Conservation (phyloP, 1,140 invertebrate species). For the Rhynchophorus ferrugineus region DNA sequence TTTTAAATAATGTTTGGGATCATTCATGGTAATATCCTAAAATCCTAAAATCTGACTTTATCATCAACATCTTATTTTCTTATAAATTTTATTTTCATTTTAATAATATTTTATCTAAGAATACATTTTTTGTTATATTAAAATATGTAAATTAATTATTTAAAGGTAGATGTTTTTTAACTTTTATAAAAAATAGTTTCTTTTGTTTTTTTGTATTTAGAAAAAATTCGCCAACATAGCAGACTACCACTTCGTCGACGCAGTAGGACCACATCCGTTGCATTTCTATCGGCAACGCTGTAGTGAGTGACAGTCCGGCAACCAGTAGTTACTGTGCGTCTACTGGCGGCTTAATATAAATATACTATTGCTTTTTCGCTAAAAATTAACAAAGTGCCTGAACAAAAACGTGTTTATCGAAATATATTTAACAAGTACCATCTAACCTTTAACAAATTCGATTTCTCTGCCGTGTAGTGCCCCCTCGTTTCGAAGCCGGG, state of each 20-base stretch:
- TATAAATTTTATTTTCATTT: not conserved
- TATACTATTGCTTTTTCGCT: conserved; percentile 13
- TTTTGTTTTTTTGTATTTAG: not conserved
- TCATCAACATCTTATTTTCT: not conserved
- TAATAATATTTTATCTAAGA: not conserved
- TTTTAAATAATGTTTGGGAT: no score
- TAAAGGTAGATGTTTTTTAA: not conserved
- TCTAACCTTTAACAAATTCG: no score
- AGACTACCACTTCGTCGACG: conserved; percentile 20
- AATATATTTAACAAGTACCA: no score
- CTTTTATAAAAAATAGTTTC: not conserved
- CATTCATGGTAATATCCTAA: no score
- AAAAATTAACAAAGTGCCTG: conserved; percentile 2
- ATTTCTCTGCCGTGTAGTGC: not conserved
- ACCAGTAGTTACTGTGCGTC: conserved; percentile 10
- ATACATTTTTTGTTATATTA: not conserved
- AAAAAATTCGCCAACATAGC: not conserved
- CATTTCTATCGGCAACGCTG: conserved; percentile 29
- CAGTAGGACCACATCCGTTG: conserved; percentile 23
- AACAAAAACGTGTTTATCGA: not conserved
- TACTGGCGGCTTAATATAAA: conserved; percentile 19
- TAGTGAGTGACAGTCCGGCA: conserved; percentile 26
- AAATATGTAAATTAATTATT: not conserved
- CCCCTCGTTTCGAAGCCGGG: no score
- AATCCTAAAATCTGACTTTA: no score